Percentiles rank a stretch among this genome's conserved stretches.
Evolutionary conservation across 2,113 vertebrate species (phyloP).

Genomic region (Urocynchramus pylzowi): DNA sequence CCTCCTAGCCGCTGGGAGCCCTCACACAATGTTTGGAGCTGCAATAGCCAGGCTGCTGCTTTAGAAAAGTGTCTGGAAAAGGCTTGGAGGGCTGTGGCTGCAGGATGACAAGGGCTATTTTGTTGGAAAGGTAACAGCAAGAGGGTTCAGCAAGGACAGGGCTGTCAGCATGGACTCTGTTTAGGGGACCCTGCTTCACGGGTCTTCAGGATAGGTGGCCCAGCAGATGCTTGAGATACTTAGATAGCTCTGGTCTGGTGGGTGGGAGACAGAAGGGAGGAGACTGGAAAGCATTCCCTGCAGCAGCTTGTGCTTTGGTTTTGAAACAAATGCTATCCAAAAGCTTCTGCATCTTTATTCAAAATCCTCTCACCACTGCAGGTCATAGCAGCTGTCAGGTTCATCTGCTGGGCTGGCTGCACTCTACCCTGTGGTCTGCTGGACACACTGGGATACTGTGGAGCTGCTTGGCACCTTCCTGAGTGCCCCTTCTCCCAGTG

Average conservation of each 20-base stretch:
- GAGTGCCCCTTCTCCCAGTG: rapidly evolving
- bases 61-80: background rate
- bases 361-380: background rate
- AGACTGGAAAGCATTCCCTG: background rate
- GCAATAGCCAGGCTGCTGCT: background rate
- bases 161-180: background rate
- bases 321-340: background rate
- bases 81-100: background rate
- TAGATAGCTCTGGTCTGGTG: background rate
- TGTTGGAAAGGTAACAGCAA: background rate
- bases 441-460: rapidly evolving
- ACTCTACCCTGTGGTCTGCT: rapidly evolving
- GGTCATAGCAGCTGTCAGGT: rapidly evolving
- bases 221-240: background rate
- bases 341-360: background rate
- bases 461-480: rapidly evolving
- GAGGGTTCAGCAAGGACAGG: background rate
- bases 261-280: background rate
- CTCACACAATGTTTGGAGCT: background rate
- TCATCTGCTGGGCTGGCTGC: rapidly evolving
- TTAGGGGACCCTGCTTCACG: background rate
- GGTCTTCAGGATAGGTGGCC: background rate
- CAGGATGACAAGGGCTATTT: background rate
- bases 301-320: background rate
- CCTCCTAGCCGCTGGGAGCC: background rate